These are phyloP conservation scores for Acleris literana DNA, from an alignment of 2,888 invertebrate genomes.

Conservation along the genomic window DNA sequence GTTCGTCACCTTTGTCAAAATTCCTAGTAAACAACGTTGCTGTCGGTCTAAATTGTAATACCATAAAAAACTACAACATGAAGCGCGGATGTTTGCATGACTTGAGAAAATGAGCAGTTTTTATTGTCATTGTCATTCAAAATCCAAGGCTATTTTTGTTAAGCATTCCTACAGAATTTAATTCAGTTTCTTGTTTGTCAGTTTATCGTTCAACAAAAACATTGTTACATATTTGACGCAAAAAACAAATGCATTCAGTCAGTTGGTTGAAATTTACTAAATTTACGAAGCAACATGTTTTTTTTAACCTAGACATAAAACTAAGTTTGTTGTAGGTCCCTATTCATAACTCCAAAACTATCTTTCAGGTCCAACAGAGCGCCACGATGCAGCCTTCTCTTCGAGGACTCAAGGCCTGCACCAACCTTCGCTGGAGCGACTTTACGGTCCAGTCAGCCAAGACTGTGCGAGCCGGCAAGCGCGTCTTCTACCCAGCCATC, in stretches of 20 bases:
- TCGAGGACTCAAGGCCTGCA: slow-evolving; percentile 87
- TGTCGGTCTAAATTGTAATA: too few species aligned
- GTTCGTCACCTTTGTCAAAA: too few species aligned
- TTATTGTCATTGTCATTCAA: slow-evolving; percentile 1
- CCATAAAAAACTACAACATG: not conserved
- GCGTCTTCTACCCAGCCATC: slow-evolving; percentile 89
- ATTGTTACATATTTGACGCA: too few species aligned
- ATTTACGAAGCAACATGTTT: too few species aligned
- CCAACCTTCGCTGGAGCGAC: slow-evolving; percentile 89
- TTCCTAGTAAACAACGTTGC: not conserved
- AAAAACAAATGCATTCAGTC: too few species aligned
- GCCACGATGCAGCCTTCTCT: slow-evolving; percentile 87
- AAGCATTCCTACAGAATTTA: too few species aligned
- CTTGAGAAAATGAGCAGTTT: slow-evolving; percentile 21
- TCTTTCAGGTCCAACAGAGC: slow-evolving; percentile 85
- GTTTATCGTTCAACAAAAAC: too few species aligned
- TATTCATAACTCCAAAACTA: not conserved
- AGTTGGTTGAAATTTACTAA: too few species aligned
- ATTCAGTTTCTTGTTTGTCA: too few species aligned
- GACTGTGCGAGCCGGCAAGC: slow-evolving; percentile 85
- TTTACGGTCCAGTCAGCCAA: slow-evolving; percentile 85
- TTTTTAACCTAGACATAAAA: not conserved
- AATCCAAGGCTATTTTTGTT: too few species aligned
- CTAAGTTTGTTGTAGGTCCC: too few species aligned
- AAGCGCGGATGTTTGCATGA: slow-evolving; percentile 42